Conservation (phyloP, 2,797 vertebrate species). For the Coreius guichenoti region DNA sequence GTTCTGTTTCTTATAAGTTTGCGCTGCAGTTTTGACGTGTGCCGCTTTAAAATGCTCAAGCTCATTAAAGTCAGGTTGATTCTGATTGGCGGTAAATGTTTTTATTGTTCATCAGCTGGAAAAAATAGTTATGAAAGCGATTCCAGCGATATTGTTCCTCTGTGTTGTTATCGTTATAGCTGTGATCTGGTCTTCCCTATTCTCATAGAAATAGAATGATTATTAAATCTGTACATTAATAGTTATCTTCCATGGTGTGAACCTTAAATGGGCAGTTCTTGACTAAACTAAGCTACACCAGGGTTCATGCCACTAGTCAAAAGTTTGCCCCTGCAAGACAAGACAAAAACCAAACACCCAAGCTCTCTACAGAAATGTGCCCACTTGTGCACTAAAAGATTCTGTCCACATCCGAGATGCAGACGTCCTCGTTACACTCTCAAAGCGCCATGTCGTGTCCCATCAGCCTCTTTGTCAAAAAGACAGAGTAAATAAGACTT, state of each 20-base stretch:
- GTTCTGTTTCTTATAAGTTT: not conserved
- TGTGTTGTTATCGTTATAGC: not conserved
- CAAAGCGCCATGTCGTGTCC: slow-evolving; percentile 27
- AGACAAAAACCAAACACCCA: not conserved
- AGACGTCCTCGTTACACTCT: slow-evolving; percentile 19
- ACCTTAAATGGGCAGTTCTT: not conserved
- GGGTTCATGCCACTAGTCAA: not conserved
- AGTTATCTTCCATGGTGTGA: not conserved
- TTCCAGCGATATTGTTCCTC: not conserved
- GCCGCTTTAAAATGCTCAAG: not conserved
- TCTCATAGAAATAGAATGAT: not conserved
- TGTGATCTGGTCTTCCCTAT: not conserved
- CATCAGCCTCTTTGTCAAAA: slow-evolving; percentile 41
- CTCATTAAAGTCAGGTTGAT: not conserved
- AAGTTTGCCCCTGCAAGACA: not conserved
- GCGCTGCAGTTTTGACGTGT: not conserved
- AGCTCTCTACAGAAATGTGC: not conserved
- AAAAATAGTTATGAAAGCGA: not conserved
- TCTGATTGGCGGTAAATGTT: not conserved
- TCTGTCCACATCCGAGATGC: slow-evolving; percentile 22
- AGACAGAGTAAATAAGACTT: slow-evolving; percentile 39
- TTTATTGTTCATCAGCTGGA: not conserved
- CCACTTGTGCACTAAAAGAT: slow-evolving; percentile 3
- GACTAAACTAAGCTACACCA: not conserved
- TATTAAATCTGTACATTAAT: not conserved